Evolutionary conservation across 2,797 vertebrate species (phyloP), one percentile per base, ranked within the genome.

Genomic region (Enteromius fasciolatus): DNA sequence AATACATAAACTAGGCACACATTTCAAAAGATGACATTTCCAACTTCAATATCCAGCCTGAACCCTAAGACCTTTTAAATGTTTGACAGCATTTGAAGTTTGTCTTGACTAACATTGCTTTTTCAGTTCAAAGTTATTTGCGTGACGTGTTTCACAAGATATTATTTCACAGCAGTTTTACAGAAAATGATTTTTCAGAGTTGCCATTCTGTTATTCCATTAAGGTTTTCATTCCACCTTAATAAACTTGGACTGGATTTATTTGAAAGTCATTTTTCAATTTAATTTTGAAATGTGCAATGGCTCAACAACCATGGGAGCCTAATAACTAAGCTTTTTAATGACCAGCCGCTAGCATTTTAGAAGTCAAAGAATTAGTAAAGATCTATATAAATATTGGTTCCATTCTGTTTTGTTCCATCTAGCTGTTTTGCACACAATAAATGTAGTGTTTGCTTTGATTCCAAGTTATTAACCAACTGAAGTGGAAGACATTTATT

Each of bases 1-100:
- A 15, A 44, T 33, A 10, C 18, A 33, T 64, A 20, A 66, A 66
- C 31, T 11, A 66, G 11, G 33, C n/a, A 23, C 54, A 57, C 54
- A 59, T 59, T 59, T 23, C 59, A 63, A 31, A 15, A 63, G 14
- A 63, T n/a, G 33, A 20, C 64, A 66, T 70, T 70, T 48, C 46
- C 25, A 28, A 28, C 15, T 44, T 15, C 5, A 23, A 15, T 44
- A 68, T 68, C 20, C 23, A 14, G 67, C 67, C 67, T 31, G 4
- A 48, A 28, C 2, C 7, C 1, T 1, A 28, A 46, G 41, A 28
- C 28, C 28, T 64, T 64, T 31, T 31, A 64, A 64, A 31, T 5
- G 4, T 41, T 17, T 48, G 4, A 14, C 36, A 41, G n/a, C 20
- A 68, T 68, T 36, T 20, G 5, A 68, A 3, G 36, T 7, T 14